These are phyloP conservation scores for Diplazon laetatorius DNA, from an alignment of 2,888 invertebrate species.

Conservation along the genomic window DNA sequence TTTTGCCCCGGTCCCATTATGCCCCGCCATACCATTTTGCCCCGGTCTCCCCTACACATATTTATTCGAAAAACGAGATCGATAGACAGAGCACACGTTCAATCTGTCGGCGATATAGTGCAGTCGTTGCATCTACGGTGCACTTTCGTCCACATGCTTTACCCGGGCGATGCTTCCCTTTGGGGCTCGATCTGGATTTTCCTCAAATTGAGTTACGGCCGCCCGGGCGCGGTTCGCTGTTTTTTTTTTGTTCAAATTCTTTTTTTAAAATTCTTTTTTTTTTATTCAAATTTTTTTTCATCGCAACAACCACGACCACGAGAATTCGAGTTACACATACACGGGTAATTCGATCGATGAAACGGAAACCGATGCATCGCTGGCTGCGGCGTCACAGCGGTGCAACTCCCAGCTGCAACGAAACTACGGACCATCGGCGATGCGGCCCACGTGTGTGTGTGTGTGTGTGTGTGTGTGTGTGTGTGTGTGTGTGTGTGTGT, in stretches of 20 bases:
- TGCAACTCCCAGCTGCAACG: slow-evolving; percentile 16
- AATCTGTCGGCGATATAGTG: slow-evolving; percentile 10
- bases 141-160: slow-evolving; percentile 36
- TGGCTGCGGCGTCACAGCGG: slow-evolving; percentile 30
- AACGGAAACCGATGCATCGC: slow-evolving; percentile 60
- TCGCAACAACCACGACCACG: slow-evolving; percentile 43
- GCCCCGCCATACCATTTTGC: too few species aligned
- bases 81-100: slow-evolving; percentile 20
- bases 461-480: too few species aligned
- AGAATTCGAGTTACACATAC: slow-evolving; percentile 12
- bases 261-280: too few species aligned
- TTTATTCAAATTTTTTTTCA: too few species aligned
- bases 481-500: too few species aligned
- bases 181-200: slow-evolving; percentile 56
- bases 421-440: too few species aligned
- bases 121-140: slow-evolving; percentile 21
- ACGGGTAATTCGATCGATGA: slow-evolving; percentile 57
- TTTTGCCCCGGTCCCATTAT: too few species aligned
- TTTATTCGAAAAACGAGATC: slow-evolving; percentile 20
- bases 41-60: too few species aligned
- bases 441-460: too few species aligned
- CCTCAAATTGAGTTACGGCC: slow-evolving; percentile 60
- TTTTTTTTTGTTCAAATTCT: too few species aligned
- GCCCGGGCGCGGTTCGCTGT: slow-evolving; percentile 39
- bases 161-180: slow-evolving; percentile 51